These are phyloP conservation scores for Habropoda laboriosa DNA, from an alignment of 1,140 invertebrate species.

Conservation along the genomic window DNA sequence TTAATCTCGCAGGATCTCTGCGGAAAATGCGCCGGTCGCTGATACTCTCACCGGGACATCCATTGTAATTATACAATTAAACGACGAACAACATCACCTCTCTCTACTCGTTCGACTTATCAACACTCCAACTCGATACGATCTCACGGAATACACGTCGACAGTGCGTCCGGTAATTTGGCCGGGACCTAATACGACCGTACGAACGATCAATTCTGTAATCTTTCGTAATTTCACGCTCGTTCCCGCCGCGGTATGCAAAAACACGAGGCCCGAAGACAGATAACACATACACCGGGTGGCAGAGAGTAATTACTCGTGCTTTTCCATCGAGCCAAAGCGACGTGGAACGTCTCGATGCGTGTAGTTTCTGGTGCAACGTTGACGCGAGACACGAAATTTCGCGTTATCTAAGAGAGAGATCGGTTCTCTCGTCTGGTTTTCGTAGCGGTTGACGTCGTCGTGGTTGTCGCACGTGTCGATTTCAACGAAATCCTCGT, in stretches of 20 bases:
- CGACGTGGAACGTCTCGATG: too few relatives aligned
- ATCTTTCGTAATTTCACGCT: slow-evolving; percentile 55
- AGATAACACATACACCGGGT: slow-evolving; percentile 20
- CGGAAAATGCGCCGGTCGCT: slow-evolving; percentile 7
- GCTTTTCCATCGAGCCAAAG: slow-evolving; percentile 31
- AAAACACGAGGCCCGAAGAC: slow-evolving; percentile 5
- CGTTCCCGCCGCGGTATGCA: slow-evolving; percentile 30
- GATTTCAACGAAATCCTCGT: slow-evolving; percentile 32
- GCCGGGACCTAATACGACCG: slow-evolving; percentile 42
- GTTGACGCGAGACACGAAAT: too few relatives aligned
- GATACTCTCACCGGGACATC: neutral
- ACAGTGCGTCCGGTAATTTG: slow-evolving; percentile 49
- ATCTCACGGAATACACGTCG: slow-evolving; percentile 34
- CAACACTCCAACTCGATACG: neutral
- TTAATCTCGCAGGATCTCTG: slow-evolving; percentile 33
- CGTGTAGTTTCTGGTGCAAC: too few relatives aligned
- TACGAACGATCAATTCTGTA: slow-evolving; percentile 26
- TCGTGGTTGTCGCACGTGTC: slow-evolving; percentile 42
- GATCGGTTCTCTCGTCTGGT: neutral
- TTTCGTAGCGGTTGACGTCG: neutral
- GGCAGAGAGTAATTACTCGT: slow-evolving; percentile 43
- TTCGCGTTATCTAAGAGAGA: slow-evolving; percentile 27
- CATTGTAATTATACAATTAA: slow-evolving; percentile 50
- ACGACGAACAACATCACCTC: neutral
- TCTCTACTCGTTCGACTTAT: neutral